Conservation (phyloP, 2,113 vertebrate genomes). For the Pluvialis apricaria region DNA sequence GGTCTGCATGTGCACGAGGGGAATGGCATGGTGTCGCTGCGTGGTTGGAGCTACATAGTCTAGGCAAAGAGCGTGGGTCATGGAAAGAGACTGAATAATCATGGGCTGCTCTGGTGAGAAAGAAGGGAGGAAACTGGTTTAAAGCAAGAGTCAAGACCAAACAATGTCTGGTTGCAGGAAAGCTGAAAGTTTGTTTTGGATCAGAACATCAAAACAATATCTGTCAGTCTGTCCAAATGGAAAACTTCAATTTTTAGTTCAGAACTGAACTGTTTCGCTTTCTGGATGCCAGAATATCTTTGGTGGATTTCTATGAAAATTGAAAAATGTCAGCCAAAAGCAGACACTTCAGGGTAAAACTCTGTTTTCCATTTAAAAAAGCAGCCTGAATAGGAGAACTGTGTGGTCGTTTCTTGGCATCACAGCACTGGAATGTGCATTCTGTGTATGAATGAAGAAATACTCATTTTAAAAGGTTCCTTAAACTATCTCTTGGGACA, state of each 20-base stretch:
- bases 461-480: slow-evolving; percentile 42
- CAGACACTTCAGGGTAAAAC: neutral
- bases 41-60: neutral
- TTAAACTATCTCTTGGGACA: slow-evolving; percentile 38
- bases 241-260: neutral
- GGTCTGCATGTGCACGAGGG: neutral
- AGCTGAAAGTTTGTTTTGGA: neutral
- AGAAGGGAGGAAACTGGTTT: neutral
- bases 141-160: neutral
- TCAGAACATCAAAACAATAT: neutral
- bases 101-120: neutral
- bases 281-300: neutral
- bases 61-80: neutral
- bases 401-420: neutral
- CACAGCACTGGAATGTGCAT: neutral
- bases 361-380: neutral
- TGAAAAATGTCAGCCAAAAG: neutral
- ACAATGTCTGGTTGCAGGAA: neutral
- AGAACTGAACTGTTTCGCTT: neutral
- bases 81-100: neutral
- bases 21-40: neutral
- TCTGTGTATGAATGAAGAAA: slow-evolving; percentile 56
- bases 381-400: neutral
- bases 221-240: neutral
- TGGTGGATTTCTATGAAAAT: neutral